Percentiles rank a stretch among this genome's conserved stretches.
Evolutionary conservation across 2,888 invertebrate genomes (phyloP).

Genomic region (Thereva unica): DNA sequence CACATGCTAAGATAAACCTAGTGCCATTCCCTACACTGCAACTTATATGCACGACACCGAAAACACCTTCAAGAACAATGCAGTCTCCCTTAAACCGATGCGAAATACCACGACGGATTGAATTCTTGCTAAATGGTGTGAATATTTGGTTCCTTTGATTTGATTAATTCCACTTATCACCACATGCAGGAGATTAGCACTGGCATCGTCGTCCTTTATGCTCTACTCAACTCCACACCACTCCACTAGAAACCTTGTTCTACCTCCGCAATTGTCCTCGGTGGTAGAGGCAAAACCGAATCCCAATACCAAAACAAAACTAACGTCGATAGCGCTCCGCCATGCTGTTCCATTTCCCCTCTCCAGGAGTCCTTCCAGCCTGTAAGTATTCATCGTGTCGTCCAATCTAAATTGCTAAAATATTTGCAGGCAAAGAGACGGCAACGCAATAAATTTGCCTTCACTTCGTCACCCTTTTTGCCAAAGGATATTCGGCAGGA

Average conservation of each 20-base stretch:
- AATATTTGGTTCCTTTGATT: conserved; percentile 42
- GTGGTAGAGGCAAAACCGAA: no score
- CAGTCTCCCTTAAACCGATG: conserved; percentile 6
- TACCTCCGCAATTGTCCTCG: no score
- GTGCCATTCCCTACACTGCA: no score
- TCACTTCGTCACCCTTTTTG: conserved; percentile 32
- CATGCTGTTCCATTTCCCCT: no score
- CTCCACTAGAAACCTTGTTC: no score
- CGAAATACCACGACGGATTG: conserved; percentile 46
- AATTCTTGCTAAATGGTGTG: conserved; percentile 47
- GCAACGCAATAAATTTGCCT: conserved; percentile 39
- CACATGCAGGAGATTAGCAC: conserved; percentile 32
- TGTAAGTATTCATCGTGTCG: conserved; percentile 32
- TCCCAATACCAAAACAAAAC: no score
- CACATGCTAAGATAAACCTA: neutral
- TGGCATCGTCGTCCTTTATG: conserved; percentile 20
- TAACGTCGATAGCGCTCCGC: no score
- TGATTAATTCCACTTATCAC: conserved; percentile 43
- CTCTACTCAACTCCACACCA: no score
- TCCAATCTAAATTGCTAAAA: conserved; percentile 41
- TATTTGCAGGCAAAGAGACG: conserved; percentile 36
- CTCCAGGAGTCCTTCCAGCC: conserved; percentile 2
- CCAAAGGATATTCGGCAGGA: conserved; percentile 33
- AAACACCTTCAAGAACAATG: neutral
- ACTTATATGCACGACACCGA: neutral